Percentiles rank a stretch among this genome's conserved stretches.
Evolutionary conservation across 2,113 vertebrate species (phyloP).

Genomic region (Prietella phreatophila): DNA sequence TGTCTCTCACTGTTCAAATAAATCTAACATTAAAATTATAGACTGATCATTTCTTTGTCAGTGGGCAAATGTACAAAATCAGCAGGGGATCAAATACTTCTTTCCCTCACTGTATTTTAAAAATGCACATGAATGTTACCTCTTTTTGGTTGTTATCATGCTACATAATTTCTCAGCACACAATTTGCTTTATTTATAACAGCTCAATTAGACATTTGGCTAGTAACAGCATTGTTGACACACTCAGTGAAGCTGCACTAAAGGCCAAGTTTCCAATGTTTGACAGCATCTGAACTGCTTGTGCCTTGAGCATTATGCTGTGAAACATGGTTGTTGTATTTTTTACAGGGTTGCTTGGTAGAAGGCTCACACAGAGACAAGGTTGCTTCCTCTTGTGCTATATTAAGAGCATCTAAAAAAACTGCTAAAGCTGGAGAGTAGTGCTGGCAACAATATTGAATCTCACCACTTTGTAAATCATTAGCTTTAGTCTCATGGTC

Average conservation of each 20-base stretch:
- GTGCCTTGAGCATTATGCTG: constrained; percentile 48
- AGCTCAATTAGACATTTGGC: constrained; percentile 61
- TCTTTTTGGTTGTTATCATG: constrained; percentile 52
- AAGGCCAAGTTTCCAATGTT: constrained; percentile 55
- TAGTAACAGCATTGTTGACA: constrained; percentile 61
- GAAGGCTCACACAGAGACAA: constrained; percentile 65
- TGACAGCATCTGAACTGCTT: constrained; percentile 53
- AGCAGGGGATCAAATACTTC: too few relatives aligned
- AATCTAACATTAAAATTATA: too few relatives aligned
- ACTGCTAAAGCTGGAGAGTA: constrained; percentile 45
- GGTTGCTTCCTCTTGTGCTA: constrained; percentile 62
- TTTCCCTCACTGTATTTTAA: too few relatives aligned
- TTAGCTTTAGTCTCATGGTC: constrained; percentile 57
- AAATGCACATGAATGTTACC: constrained; percentile 41
- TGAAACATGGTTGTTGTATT: constrained; percentile 51
- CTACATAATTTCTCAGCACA: constrained; percentile 63
- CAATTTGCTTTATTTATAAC: constrained; percentile 49
- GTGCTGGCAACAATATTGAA: constrained; percentile 45
- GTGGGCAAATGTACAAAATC: too few relatives aligned
- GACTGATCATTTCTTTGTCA: too few relatives aligned
- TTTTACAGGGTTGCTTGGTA: constrained; percentile 57
- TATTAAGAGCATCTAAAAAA: constrained; percentile 65
- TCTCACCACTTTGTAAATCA: constrained; percentile 43
- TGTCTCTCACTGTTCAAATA: too few relatives aligned
- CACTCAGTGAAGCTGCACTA: constrained; percentile 57